These are phyloP conservation scores for Stenolophus ochropezus DNA, from an alignment of 2,888 invertebrate genomes.

Conservation along the genomic window DNA sequence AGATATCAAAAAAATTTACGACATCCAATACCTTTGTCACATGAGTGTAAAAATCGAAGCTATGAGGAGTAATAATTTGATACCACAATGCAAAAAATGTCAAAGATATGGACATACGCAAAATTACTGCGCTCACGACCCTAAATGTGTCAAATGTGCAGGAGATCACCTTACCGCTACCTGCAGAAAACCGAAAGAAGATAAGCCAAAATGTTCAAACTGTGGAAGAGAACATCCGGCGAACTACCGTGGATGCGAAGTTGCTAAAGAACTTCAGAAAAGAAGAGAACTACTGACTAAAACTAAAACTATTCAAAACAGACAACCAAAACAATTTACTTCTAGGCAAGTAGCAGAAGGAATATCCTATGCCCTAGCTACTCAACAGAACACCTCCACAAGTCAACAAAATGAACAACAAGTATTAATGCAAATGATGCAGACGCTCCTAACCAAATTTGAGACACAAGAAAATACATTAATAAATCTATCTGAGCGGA, in stretches of 20 bases:
- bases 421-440: not conserved
- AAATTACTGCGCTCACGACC: too few species aligned
- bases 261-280: not conserved
- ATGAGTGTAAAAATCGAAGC: slow-evolving; percentile 47
- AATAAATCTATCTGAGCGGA: not conserved
- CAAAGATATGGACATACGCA: slow-evolving; percentile 9
- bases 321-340: slow-evolving; percentile 4
- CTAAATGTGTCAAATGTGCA: slow-evolving; percentile 53
- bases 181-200: not conserved
- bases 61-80: not conserved
- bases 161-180: slow-evolving; percentile 24
- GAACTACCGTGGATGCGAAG: not conserved
- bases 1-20: slow-evolving; percentile 55
- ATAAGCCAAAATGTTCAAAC: not conserved
- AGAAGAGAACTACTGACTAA: not conserved
- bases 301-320: not conserved
- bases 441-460: not conserved
- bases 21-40: slow-evolving; percentile 37
- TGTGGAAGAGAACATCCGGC: not conserved
- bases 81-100: slow-evolving; percentile 8
- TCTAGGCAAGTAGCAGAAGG: not conserved
- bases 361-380: not conserved
- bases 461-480: not conserved
- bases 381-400: not conserved
- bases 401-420: not conserved